Conservation (phyloP, 1,140 invertebrate genomes). For the Carposina sasakii region DNA sequence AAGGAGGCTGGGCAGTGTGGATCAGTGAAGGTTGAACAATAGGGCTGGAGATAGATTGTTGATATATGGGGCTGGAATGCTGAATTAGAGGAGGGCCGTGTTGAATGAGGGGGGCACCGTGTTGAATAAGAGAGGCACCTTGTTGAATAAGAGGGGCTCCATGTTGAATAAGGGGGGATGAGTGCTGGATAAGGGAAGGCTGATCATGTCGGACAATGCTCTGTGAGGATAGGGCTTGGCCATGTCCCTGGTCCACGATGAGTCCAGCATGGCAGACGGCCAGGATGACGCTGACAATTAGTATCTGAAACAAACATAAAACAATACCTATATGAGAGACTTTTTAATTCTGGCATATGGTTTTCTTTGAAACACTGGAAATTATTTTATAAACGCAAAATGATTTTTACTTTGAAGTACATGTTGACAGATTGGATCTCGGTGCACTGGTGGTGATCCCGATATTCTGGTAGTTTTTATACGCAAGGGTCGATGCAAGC, state of each 20-base stretch:
- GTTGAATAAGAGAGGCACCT: constrained; percentile 27
- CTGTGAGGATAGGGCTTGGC: constrained; percentile 57
- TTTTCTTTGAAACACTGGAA: neutral
- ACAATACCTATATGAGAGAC: neutral
- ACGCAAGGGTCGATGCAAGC: constrained; percentile 31
- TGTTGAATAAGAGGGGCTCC: constrained; percentile 20
- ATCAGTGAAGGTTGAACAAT: too few relatives aligned
- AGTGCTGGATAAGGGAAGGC: constrained; percentile 34
- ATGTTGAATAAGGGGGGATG: constrained; percentile 27
- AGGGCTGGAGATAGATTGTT: too few relatives aligned
- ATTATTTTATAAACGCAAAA: too few relatives aligned
- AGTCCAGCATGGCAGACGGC: constrained; percentile 45
- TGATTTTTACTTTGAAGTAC: constrained; percentile 59
- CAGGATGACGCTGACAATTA: constrained; percentile 38
- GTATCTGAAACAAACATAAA: constrained; percentile 30
- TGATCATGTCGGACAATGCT: constrained; percentile 60
- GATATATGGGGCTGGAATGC: too few relatives aligned
- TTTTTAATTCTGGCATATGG: too few relatives aligned
- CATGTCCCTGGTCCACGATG: constrained; percentile 34
- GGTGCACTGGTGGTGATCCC: constrained; percentile 50
- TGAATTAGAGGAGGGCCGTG: constrained; percentile 34
- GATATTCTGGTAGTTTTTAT: constrained; percentile 58
- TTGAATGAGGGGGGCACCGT: constrained; percentile 40
- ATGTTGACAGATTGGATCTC: constrained; percentile 53
- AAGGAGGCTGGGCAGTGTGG: too few relatives aligned